Evolutionary conservation across 2,888 invertebrate species (phyloP).

Genomic region (Erebia palarica): DNA sequence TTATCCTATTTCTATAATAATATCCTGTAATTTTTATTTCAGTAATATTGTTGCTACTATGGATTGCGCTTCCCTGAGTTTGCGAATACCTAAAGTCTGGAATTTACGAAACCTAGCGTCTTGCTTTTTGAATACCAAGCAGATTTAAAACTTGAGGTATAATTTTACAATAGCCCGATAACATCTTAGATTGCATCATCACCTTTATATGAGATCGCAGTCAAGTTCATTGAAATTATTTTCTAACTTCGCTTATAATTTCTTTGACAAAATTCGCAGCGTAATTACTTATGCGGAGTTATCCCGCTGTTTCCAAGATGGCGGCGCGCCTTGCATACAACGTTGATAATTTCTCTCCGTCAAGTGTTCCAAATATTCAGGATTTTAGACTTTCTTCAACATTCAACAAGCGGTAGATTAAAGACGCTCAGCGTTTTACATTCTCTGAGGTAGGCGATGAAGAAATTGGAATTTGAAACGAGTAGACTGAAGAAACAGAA

Average conservation of each 20-base stretch:
- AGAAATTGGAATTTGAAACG: constrained; percentile 25
- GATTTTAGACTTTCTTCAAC: constrained; percentile 33
- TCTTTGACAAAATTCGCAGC: constrained; percentile 13
- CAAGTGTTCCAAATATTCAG: constrained; percentile 29
- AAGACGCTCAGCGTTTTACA: constrained; percentile 35
- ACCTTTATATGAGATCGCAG: neutral
- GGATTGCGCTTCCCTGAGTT: constrained; percentile 11
- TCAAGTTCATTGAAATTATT: neutral
- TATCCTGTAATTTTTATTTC: constrained; percentile 1
- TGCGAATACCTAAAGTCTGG: constrained; percentile 22
- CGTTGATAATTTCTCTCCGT: constrained; percentile 33
- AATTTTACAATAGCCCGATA: neutral
- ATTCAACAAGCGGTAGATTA: constrained; percentile 32
- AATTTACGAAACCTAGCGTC: constrained; percentile 23
- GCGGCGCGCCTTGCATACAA: constrained; percentile 30
- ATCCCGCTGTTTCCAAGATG: constrained; percentile 31
- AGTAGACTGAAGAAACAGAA: constrained; percentile 20
- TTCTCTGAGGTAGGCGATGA: constrained; percentile 25
- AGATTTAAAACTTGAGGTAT: constrained; percentile 9
- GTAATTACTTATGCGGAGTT: constrained; percentile 17
- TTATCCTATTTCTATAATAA: no score
- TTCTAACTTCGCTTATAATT: neutral
- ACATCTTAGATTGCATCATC: neutral
- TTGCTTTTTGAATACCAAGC: constrained; percentile 28
- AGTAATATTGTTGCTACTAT: constrained; percentile 7